Evolutionary conservation across 2,797 vertebrate genomes (phyloP), one percentile per base, ranked within the genome.

Genomic region (Trichosurus vulpecula): DNA sequence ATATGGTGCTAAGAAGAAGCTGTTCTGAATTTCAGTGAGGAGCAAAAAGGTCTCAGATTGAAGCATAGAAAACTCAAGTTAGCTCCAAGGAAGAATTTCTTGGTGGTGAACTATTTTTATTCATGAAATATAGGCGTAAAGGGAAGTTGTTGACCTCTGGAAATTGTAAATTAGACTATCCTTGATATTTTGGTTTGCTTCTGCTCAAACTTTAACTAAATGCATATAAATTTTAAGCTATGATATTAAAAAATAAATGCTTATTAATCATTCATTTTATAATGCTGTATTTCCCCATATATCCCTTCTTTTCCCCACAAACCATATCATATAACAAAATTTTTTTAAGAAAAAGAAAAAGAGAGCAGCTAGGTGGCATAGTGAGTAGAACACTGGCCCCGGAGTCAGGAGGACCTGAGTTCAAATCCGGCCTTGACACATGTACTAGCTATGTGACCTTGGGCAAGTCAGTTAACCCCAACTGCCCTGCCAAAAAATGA

Each of bases 201-300:
- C 53, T 90, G 29, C 27, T 58, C 92, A 90, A 93, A 91, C 51
- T 2, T 87, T 54, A 92, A 25, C 53, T 90, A 55, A 51, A 89
- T 91, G 58, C 92, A 66, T 56, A 1, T 94, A 53, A 94, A 29
- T 93, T 94, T 94, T 94, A 54, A 93, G 47, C 51, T 91, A 35
- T 93, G 53, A 93, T 5, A 22, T 92, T 47, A 58, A 54, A 66
- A 66, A n/a, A 58, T 58, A 35, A 61, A 74, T 41, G 35, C 41
- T 74, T 66, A n/a, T 35, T 14, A 61, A 61, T 61, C 6, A 87
- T 57, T 58, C 35, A 52, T 89, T 25, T 89, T 27, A 55, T 27
- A 55, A 30, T 57, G 9, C 22, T 81, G 0, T 47, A 81, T 81
- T 81, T 47, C n/a, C 5, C 0, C 19, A 81, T 47, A 2, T 74